A percentile compares a stretch with the other conserved stretches of the same genome.
These are phyloP conservation scores for Synergus laeviventris DNA, from an alignment of 2,888 invertebrate genomes.

Conservation along the genomic window DNA sequence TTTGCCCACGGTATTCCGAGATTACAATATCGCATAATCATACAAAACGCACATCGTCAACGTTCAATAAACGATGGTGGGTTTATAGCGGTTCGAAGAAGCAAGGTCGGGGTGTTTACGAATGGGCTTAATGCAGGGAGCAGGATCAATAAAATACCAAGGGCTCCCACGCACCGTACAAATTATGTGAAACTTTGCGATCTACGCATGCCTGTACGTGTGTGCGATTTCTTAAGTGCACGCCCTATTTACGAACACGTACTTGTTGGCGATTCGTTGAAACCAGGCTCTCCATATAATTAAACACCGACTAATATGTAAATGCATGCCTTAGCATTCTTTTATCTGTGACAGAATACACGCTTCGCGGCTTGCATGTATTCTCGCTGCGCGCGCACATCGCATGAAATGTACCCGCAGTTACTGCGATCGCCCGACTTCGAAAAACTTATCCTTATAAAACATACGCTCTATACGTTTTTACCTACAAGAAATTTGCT, in stretches of 20 bases:
- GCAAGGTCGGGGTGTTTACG: conserved; percentile 40
- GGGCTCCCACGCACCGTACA: conserved; percentile 39
- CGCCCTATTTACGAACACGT: conserved; percentile 39
- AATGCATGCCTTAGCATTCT: conserved; percentile 23
- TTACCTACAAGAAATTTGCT: neutral
- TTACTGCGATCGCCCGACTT: conserved; percentile 1
- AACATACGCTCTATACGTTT: neutral
- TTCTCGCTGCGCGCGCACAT: conserved; percentile 36
- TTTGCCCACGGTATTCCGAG: neutral
- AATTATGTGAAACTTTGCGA: conserved; percentile 35
- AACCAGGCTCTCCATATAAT: conserved; percentile 29
- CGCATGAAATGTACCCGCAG: conserved; percentile 33
- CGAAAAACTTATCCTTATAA: conserved; percentile 23
- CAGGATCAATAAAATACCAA: conserved; percentile 40
- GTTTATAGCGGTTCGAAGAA: conserved; percentile 38
- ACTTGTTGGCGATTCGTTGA: conserved; percentile 35
- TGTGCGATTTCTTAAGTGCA: conserved; percentile 39
- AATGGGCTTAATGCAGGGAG: conserved; percentile 39
- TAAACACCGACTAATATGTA: conserved; percentile 30
- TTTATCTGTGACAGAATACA: conserved; percentile 22
- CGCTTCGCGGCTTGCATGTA: conserved; percentile 22
- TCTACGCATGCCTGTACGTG: conserved; percentile 35
- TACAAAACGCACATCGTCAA: conserved; percentile 24
- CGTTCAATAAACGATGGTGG: conserved; percentile 37
- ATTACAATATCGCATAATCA: conserved; percentile 4